These are phyloP conservation scores for Paguma larvata DNA, from an alignment of 2,797 vertebrate species.

Conservation along the genomic window DNA sequence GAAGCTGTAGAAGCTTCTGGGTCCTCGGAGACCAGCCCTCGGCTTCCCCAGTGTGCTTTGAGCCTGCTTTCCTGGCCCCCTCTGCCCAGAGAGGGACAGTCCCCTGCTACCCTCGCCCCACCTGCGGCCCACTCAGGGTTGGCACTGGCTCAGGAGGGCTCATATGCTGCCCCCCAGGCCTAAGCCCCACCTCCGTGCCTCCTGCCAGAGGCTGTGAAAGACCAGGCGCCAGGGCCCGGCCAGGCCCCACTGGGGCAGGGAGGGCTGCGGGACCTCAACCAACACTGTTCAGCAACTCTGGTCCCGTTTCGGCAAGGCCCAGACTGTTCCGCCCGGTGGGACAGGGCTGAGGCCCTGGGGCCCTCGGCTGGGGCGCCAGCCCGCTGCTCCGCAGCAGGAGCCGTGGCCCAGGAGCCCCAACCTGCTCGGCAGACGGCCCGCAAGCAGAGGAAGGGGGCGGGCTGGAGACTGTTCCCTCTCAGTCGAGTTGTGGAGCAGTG, in stretches of 20 bases:
- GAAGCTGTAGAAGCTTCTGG: background rate
- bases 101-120: background rate
- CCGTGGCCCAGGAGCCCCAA: background rate
- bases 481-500: background rate
- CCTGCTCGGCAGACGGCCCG: background rate
- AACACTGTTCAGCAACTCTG: background rate
- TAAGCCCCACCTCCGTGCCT: background rate
- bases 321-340: background rate
- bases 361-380: background rate
- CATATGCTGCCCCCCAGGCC: fast-evolving
- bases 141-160: background rate
- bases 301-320: background rate
- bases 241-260: background rate
- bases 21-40: background rate
- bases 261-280: background rate
- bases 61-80: background rate
- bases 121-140: background rate
- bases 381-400: background rate
- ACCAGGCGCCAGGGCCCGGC: background rate
- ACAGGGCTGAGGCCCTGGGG: background rate
- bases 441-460: background rate
- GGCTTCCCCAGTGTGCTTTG: background rate
- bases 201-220: background rate
- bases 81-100: background rate
- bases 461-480: background rate